Evolutionary conservation across 2,888 invertebrate genomes (phyloP), one percentile per base, ranked within the genome.

Genomic region (Hecatera dysodea): DNA sequence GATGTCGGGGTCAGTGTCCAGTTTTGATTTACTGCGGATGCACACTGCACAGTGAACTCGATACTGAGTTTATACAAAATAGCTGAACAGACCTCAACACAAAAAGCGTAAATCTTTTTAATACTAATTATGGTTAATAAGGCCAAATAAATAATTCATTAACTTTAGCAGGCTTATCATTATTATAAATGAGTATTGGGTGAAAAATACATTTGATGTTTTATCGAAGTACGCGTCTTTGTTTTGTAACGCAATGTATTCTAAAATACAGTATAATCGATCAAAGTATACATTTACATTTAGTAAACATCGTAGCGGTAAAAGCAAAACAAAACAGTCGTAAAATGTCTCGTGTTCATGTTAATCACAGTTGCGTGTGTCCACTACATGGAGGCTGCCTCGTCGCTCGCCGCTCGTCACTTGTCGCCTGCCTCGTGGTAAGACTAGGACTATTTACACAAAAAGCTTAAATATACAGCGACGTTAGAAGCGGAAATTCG

Each of bases 261-360:
- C 89, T 91, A 91, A 90, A 92, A 88, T 90, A 92, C 91, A 92
- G 86, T 89, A 89, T 91, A 90, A 88, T 90, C 90, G 90, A 88
- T 87, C 88, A 90, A 89, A 91, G 73, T 87, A 88, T 90, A 92
- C 90, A 92, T 90, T 80, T 83, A 81, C 89, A 90, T 93, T 95
- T 93, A 95, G 93, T 94, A 92, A 92, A 95, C 95, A 94, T 95
- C 95, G 95, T 95, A 95, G 95, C 95, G 95, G 95, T 95, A 94
- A 91, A 94, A 95, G 95, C 95, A 94, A 95, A 95, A 94, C 95
- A 95, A 94, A 95, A 95, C 94, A 93, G 91, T 92, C 90, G 90
- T 92, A 87, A 89, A 89, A 90, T 92, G 92, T 93, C 88, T 93
- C 89, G 92, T 94, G 93, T 94, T 91, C 91, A 90, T 95, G 95